Conservation (phyloP, 2,113 vertebrate species). For the Austrofundulus limnaeus region DNA sequence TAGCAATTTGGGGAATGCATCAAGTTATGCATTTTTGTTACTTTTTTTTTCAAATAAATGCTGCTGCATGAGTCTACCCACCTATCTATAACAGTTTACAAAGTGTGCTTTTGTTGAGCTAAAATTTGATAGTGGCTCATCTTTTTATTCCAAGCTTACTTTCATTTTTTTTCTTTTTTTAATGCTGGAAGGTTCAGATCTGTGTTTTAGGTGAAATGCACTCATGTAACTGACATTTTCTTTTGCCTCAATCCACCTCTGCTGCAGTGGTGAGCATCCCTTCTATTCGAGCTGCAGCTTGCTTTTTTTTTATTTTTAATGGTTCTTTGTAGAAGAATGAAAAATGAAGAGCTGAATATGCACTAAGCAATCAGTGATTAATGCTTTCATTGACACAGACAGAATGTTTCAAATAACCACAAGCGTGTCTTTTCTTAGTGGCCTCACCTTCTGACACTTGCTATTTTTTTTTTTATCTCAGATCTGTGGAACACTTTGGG, state of each 20-base stretch:
- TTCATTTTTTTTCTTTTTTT: too few species aligned
- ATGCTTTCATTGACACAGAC: constrained; percentile 69
- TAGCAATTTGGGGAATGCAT: not conserved
- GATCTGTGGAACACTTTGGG: not conserved
- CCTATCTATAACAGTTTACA: too few species aligned
- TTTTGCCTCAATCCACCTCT: constrained; percentile 10
- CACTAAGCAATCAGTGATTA: constrained; percentile 53
- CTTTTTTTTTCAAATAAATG: too few species aligned
- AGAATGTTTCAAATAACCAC: constrained; percentile 51
- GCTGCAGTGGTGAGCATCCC: constrained; percentile 33
- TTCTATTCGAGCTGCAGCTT: constrained; percentile 41
- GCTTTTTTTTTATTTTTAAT: constrained; percentile 21
- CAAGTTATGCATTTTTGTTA: not conserved
- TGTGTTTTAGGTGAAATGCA: constrained; percentile 11
- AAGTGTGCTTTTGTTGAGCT: too few species aligned
- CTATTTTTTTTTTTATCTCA: constrained; percentile 62
- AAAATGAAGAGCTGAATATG: constrained; percentile 50
- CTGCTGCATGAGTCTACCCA: constrained; percentile 2
- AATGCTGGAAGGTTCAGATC: not conserved
- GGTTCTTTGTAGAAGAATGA: constrained; percentile 54
- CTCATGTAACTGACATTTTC: not conserved
- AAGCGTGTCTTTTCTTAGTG: constrained; percentile 66
- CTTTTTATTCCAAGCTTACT: not conserved
- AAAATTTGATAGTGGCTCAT: too few species aligned
- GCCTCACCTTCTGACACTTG: constrained; percentile 55